These are phyloP conservation scores for Apis cerana DNA, from an alignment of 1,140 invertebrate genomes.

Conservation along the genomic window DNA sequence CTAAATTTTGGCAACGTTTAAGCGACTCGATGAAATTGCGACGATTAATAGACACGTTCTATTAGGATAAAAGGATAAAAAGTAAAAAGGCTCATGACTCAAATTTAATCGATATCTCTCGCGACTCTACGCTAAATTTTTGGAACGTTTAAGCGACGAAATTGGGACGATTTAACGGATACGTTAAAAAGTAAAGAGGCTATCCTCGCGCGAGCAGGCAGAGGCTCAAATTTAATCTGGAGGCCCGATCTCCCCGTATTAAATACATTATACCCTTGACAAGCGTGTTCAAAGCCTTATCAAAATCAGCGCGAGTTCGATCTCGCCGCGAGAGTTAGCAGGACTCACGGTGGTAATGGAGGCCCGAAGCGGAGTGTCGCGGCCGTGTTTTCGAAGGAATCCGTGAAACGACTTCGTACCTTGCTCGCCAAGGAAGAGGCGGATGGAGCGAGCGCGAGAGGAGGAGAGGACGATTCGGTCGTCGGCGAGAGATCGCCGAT, in stretches of 20 bases:
- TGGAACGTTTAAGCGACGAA: too few relatives aligned
- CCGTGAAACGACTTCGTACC: conserved; percentile 36
- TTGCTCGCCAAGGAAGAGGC: neutral
- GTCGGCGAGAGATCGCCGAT: conserved; percentile 53
- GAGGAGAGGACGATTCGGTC: conserved; percentile 39
- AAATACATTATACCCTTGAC: conserved; percentile 36
- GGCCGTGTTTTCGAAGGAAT: conserved; percentile 51
- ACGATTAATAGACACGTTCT: conserved; percentile 48
- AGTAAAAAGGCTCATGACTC: too few relatives aligned
- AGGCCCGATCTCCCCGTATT: conserved; percentile 29
- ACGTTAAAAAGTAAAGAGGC: too few relatives aligned
- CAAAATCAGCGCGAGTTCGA: conserved; percentile 35
- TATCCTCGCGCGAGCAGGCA: neutral
- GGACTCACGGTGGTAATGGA: conserved; percentile 40
- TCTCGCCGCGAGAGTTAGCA: conserved; percentile 32
- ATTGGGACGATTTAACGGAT: too few relatives aligned
- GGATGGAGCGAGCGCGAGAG: neutral
- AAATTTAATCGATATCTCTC: too few relatives aligned
- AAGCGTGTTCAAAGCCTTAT: conserved; percentile 43
- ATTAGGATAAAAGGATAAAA: neutral
- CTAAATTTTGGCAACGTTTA: too few relatives aligned
- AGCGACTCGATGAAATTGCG: neutral
- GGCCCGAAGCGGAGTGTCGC: conserved; percentile 22
- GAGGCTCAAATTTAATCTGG: conserved; percentile 31
- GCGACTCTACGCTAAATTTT: too few relatives aligned